These are phyloP conservation scores for Pedicia rivosa DNA, from an alignment of 2,888 invertebrate species.

Conservation along the genomic window DNA sequence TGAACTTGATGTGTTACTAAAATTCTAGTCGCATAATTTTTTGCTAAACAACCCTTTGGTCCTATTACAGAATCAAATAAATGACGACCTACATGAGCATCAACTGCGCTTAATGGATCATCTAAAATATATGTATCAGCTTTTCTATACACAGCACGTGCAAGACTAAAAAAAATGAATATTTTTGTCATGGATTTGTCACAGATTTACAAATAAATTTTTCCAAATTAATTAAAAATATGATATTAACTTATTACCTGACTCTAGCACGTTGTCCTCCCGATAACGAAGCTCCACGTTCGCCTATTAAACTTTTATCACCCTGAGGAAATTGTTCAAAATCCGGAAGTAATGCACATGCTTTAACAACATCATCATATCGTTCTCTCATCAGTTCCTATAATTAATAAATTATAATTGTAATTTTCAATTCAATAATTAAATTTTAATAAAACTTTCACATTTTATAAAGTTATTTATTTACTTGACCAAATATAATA, in stretches of 20 bases:
- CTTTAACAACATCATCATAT: conserved; percentile 29
- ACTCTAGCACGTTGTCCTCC: conserved; percentile 57
- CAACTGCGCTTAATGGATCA: conserved; percentile 61
- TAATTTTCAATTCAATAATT: neutral
- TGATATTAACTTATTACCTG: conserved; percentile 20
- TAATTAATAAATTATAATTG: neutral
- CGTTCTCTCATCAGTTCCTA: conserved; percentile 16
- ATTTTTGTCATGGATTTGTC: too few relatives aligned
- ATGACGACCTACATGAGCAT: conserved; percentile 51
- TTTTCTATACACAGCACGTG: conserved; percentile 26
- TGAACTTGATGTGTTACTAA: conserved; percentile 67
- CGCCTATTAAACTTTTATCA: conserved; percentile 41
- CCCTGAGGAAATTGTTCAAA: conserved; percentile 36
- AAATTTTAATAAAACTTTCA: too few relatives aligned
- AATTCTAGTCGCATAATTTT: conserved; percentile 39
- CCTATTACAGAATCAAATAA: conserved; percentile 50
- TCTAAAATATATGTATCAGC: conserved; percentile 58
- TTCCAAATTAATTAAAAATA: neutral
- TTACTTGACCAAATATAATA: conserved; percentile 56
- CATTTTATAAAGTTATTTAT: too few relatives aligned
- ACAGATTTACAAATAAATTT: neutral
- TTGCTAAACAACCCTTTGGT: conserved; percentile 32
- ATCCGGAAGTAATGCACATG: conserved; percentile 32
- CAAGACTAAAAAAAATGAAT: conserved; percentile 13
- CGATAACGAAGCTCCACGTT: conserved; percentile 40